phyloP scores from a whole-genome alignment of 92 coral and sea anemone species.

The Muricea muricata region DNA sequence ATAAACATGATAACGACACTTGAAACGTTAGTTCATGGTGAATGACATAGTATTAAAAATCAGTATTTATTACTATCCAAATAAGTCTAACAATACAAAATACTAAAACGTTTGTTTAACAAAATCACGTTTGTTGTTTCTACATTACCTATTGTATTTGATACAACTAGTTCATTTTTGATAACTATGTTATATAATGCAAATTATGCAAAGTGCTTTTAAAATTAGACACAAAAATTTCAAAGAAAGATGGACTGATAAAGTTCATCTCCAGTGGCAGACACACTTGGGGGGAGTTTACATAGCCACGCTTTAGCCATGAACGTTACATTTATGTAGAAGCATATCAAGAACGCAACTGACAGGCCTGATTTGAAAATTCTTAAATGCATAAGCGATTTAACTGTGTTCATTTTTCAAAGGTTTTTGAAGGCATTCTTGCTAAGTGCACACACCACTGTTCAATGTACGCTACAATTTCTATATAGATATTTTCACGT shows the following conservation, averaged over 20 bases:
- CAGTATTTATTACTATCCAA: background rate
- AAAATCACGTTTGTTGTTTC: background rate
- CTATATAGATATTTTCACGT: too few species aligned
- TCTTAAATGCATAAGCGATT: too few species aligned
- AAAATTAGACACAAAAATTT: background rate
- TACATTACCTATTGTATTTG: background rate
- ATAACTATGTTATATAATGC: background rate
- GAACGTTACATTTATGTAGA: too few species aligned
- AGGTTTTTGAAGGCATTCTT: too few species aligned
- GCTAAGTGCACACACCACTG: too few species aligned
- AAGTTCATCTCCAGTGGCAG: background rate
- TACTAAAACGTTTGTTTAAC: background rate
- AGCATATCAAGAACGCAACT: too few species aligned
- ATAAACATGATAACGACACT: background rate
- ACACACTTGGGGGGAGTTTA: too few species aligned
- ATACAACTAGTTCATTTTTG: background rate
- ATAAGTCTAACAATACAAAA: background rate
- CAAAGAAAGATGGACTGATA: background rate
- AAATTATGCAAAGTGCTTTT: background rate
- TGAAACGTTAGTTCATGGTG: too few species aligned
- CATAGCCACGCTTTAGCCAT: too few species aligned
- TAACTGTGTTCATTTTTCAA: too few species aligned
- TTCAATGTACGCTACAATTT: too few species aligned
- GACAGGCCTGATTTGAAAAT: too few species aligned
- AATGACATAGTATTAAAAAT: background rate